Percentiles rank a stretch among this genome's conserved stretches.
These are phyloP conservation scores for Mamestra configurata DNA, from an alignment of 1,140 invertebrate genomes.

Conservation along the genomic window DNA sequence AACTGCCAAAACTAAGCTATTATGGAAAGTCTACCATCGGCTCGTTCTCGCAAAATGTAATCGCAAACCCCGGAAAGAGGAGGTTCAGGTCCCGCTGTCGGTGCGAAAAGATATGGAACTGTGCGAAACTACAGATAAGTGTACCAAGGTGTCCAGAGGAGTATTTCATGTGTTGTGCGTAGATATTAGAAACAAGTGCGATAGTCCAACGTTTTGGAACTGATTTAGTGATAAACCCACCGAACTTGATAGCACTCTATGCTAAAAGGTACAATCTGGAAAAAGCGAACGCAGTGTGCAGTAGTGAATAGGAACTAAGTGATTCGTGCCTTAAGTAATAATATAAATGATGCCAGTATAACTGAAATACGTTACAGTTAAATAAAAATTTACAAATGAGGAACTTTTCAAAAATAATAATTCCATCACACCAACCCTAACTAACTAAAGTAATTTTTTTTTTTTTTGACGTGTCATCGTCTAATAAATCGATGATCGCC, in stretches of 20 bases:
- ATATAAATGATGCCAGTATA: too few relatives aligned
- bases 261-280: too few relatives aligned
- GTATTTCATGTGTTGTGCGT: slow-evolving; percentile 85
- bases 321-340: too few relatives aligned
- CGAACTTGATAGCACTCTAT: slow-evolving; percentile 22
- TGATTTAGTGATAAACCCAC: slow-evolving; percentile 36
- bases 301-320: too few relatives aligned
- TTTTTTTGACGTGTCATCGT: too few relatives aligned
- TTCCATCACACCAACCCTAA: too few relatives aligned
- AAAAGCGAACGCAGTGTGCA: not conserved
- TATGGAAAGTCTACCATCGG: slow-evolving; percentile 60
- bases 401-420: too few relatives aligned
- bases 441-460: too few relatives aligned
- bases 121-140: slow-evolving; percentile 83
- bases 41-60: slow-evolving; percentile 61
- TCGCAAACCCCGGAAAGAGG: slow-evolving; percentile 66
- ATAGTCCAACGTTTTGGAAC: not conserved
- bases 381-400: too few relatives aligned
- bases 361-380: too few relatives aligned
- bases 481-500: too few relatives aligned
- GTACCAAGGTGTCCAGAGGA: slow-evolving; percentile 85
- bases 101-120: slow-evolving; percentile 86
- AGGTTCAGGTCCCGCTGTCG: slow-evolving; percentile 79
- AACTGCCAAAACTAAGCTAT: slow-evolving; percentile 73
- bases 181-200: slow-evolving; percentile 47